Evolutionary conservation across 2,797 vertebrate genomes (phyloP).

Genomic region (Sciaenops ocellatus): DNA sequence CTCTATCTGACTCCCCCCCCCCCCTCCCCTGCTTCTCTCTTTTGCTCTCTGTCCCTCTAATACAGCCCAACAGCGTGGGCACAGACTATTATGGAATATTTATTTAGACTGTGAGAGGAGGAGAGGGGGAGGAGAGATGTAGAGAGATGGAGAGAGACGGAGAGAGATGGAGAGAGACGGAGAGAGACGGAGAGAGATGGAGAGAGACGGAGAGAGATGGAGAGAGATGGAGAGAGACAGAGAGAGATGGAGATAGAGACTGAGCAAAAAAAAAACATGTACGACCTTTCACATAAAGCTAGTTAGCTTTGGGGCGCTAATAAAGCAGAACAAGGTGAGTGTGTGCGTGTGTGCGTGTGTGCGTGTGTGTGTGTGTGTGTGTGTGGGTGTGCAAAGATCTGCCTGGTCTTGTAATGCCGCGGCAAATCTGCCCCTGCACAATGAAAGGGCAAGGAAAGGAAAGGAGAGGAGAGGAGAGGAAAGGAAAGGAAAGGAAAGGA

Average conservation of each 20-base stretch:
- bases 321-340: constrained; percentile 43
- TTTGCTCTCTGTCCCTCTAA: constrained; percentile 36
- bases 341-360: too few relatives aligned
- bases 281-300: constrained; percentile 46
- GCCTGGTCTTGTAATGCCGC: constrained; percentile 29
- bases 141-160: constrained; percentile 28
- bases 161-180: constrained; percentile 44
- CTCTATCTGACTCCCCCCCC: constrained; percentile 11
- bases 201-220: constrained; percentile 28
- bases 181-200: constrained; percentile 26
- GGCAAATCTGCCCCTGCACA: constrained; percentile 33
- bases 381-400: background rate
- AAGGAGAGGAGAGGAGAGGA: background rate
- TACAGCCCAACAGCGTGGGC: constrained; percentile 56
- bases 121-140: constrained; percentile 51
- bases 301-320: constrained; percentile 53
- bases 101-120: constrained; percentile 63
- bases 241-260: too few relatives aligned
- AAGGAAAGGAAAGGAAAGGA: too few relatives aligned
- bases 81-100: constrained; percentile 44
- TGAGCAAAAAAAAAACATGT: background rate
- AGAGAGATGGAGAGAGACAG: constrained; percentile 44
- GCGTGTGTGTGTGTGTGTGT: constrained; percentile 35
- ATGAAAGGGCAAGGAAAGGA: constrained; percentile 1
- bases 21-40: background rate